Percentiles rank a stretch among this genome's conserved stretches.
Conservation (phyloP, 2,113 vertebrate genomes). For the Rafetus swinhoei region DNA sequence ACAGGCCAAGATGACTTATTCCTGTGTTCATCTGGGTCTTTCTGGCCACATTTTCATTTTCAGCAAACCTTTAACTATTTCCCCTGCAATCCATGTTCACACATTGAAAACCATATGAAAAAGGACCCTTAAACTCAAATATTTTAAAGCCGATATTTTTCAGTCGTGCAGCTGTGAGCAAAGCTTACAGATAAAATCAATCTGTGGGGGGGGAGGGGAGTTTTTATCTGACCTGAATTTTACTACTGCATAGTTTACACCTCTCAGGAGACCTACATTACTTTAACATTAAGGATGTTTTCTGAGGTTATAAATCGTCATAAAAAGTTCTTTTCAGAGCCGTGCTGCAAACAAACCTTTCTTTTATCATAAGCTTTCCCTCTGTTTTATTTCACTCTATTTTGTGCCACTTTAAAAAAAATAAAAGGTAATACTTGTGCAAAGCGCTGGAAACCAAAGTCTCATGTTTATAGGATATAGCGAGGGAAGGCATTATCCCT, state of each 20-base stretch:
- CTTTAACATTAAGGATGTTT: conserved; percentile 11
- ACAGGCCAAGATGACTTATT: conserved; percentile 17
- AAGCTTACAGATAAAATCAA: background rate
- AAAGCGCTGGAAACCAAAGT: conserved; percentile 4
- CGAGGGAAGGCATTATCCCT: background rate
- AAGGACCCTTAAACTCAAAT: background rate
- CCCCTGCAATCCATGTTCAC: background rate
- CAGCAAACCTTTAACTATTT: conserved; percentile 39
- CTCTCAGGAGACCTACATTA: conserved; percentile 36
- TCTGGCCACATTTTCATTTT: conserved; percentile 24
- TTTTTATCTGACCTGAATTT: conserved; percentile 62
- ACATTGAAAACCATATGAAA: background rate
- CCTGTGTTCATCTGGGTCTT: background rate
- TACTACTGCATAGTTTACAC: conserved; percentile 40
- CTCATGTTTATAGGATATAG: background rate
- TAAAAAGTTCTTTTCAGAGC: conserved; percentile 50
- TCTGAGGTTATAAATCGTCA: conserved; percentile 28
- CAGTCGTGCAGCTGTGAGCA: background rate
- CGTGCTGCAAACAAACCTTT: conserved; percentile 24
- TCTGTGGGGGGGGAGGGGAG: background rate
- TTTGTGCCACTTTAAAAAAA: conserved; percentile 34
- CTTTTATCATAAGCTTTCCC: conserved; percentile 17
- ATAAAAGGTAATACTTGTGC: background rate
- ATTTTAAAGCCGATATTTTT: background rate
- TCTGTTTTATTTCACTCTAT: background rate